phyloP scores from a whole-genome alignment of 2,113 vertebrate species.

The Cyprinodon tularosa region DNA sequence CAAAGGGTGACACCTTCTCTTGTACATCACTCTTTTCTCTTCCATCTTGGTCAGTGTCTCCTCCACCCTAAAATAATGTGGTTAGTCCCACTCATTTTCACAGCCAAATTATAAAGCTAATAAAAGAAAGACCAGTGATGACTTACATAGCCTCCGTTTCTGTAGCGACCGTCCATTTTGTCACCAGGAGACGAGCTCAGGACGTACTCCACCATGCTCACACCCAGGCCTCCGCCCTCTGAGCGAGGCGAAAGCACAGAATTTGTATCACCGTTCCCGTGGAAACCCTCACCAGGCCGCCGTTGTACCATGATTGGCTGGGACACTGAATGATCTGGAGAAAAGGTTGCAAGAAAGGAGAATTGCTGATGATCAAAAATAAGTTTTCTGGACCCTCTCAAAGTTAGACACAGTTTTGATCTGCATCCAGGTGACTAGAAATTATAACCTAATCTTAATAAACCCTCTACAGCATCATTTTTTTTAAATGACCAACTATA shows the following conservation, averaged over 20 bases:
- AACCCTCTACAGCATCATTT: not conserved
- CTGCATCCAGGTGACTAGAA: not conserved
- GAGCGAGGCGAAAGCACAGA: conserved; percentile 97
- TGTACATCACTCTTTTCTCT: conserved; percentile 92
- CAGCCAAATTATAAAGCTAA: not conserved
- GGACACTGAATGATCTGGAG: conserved; percentile 96
- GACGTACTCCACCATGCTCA: conserved; percentile 99
- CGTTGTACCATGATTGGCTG: conserved; percentile 99
- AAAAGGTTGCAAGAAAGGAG: conserved; percentile 34
- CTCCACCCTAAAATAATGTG: conserved; percentile 83
- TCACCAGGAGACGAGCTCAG: conserved; percentile 98
- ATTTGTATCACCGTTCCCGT: conserved; percentile 95
- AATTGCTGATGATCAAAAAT: not conserved
- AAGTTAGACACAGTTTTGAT: not conserved
- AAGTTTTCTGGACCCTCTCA: not conserved
- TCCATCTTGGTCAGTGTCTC: conserved; percentile 91
- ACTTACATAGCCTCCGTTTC: conserved; percentile 97
- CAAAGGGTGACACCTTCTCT: conserved; percentile 93
- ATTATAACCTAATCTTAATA: not conserved
- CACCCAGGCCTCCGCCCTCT: conserved; percentile 95
- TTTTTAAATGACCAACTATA: not conserved
- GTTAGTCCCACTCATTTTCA: not conserved
- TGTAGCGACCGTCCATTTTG: conserved; percentile 96
- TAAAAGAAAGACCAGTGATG: not conserved
- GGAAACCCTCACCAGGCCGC: conserved; percentile 97